Evolutionary conservation across 2,113 vertebrate genomes (phyloP).

Genomic region (Oxygymnocypris stewartii): DNA sequence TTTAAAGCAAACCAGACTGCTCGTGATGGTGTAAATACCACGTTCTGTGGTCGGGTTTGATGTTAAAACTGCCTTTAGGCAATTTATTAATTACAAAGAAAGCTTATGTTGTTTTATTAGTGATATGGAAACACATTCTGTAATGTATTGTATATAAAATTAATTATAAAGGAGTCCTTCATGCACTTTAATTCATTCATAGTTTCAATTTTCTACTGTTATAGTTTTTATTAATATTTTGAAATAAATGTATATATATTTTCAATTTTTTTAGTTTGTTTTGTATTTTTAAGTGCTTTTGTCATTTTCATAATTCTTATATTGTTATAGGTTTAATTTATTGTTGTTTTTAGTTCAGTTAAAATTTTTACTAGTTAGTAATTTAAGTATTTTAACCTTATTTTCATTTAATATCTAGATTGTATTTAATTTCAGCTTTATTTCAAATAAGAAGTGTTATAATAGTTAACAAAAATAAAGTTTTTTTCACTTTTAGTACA

Average conservation of each 20-base stretch:
- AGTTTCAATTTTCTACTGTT: background rate
- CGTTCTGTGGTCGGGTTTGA: background rate
- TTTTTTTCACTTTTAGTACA: too few species aligned
- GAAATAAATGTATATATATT: too few species aligned
- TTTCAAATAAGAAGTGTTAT: too few species aligned
- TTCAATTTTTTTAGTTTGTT: background rate
- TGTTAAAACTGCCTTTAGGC: background rate
- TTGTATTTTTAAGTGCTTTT: background rate
- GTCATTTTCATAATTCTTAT: background rate
- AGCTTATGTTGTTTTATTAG: background rate
- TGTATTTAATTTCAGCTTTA: too few species aligned
- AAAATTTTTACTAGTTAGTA: too few species aligned
- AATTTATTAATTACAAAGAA: background rate
- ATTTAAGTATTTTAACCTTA: too few species aligned
- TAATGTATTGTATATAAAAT: too few species aligned
- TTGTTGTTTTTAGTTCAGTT: background rate
- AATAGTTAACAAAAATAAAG: too few species aligned
- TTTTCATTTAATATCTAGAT: too few species aligned
- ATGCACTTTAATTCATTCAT: too few species aligned
- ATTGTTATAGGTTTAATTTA: background rate
- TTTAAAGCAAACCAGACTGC: slow-evolving; percentile 6
- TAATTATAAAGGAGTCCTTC: background rate
- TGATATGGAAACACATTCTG: too few species aligned
- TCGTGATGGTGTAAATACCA: background rate
- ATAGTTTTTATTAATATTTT: background rate